Evolutionary conservation across 2,797 vertebrate genomes (phyloP), one percentile per base, ranked within the genome.

Genomic region (Denticeps clupeoides): DNA sequence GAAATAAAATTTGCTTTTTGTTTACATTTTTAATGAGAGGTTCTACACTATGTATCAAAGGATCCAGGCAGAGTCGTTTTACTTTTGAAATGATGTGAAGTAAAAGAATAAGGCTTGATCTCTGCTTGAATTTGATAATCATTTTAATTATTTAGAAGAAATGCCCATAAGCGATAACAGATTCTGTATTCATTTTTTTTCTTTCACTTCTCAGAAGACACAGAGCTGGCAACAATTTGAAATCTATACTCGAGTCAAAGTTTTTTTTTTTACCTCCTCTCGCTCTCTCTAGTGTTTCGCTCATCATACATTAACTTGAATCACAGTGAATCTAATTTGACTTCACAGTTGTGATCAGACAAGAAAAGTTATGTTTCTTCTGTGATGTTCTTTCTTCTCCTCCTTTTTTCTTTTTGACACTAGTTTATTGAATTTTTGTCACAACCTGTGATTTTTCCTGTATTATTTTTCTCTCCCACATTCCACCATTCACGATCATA

Each of bases 121-220:
- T 58, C 40, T 42, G 47, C 47, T 58, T 58, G 59, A 58, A 62
- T 58, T 58, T 62, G 55, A 58, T 62, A 54, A 62, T 58, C 44
- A 40, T 38, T 51, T 62, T 51, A 62, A 62, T 62, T 62, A 62
- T 62, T 62, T 62, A 62, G 55, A 49, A 53, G 55, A 41, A 27
- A 58, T 47, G 47, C 47, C 55, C 46, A 22, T 41, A 23, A 50
- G 59, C 55, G 44, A 46, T 57, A 62, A 41, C 23, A 27, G 55
- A 47, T 51, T 57, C 29, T 18, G 35, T 49, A 32, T 46, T 56
- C 45, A 15, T 53, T 55, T 44, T 21, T 48, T 21, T 51, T 49
- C 52, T 37, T 22, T 45, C 31, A 51, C 35, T 50, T 53, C 25
- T 46, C 42, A 46, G 45, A 37, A 49, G 24, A 51, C 41, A 47